Conservation (phyloP, 2,113 vertebrate genomes). For the Rhinoderma darwinii region DNA sequence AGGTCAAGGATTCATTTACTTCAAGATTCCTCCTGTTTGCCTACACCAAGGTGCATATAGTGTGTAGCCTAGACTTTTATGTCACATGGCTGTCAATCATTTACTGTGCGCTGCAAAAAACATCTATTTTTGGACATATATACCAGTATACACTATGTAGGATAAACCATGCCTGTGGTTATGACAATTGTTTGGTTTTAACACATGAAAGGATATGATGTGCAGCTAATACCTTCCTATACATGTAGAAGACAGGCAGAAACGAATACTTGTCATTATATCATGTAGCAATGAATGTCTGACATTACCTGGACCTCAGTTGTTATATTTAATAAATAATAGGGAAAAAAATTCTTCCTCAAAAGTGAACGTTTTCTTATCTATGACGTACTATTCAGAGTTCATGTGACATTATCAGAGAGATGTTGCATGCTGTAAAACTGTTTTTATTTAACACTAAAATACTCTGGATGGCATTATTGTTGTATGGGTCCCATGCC, state of each 20-base stretch:
- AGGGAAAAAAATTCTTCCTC: too few species aligned
- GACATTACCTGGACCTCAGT: neutral
- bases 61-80: neutral
- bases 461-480: neutral
- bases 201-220: neutral
- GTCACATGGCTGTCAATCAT: conserved; percentile 4
- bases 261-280: neutral
- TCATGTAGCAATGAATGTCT: neutral
- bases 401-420: neutral
- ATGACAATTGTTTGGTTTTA: conserved; percentile 3
- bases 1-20: conserved; percentile 30
- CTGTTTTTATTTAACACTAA: too few species aligned
- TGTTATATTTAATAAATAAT: too few species aligned
- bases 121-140: neutral
- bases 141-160: neutral
- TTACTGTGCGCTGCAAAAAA: neutral
- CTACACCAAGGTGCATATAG: conserved; percentile 1
- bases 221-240: neutral
- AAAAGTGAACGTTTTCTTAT: too few species aligned
- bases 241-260: neutral
- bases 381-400: neutral
- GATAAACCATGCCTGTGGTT: neutral
- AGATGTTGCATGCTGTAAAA: neutral
- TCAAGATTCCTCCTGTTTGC: neutral
- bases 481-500: neutral